Conservation (phyloP, 2,888 invertebrate genomes). For the Pristionchus arcanus region DNA sequence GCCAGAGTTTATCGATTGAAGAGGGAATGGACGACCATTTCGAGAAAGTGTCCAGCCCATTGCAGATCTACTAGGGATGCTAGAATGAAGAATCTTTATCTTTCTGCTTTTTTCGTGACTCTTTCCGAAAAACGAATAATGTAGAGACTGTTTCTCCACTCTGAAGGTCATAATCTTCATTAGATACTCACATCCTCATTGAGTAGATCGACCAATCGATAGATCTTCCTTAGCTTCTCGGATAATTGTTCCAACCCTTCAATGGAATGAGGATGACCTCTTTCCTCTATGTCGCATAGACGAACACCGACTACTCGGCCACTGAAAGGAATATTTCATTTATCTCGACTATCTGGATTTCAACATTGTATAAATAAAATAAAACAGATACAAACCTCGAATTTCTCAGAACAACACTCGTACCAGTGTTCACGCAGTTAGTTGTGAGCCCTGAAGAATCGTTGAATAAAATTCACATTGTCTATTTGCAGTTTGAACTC, state of each 20-base stretch:
- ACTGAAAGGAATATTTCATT: neutral
- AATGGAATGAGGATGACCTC: conserved; percentile 26
- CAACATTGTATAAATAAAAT: neutral
- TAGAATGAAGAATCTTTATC: too few relatives aligned
- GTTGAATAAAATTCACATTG: neutral
- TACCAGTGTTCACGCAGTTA: conserved; percentile 28
- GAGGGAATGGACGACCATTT: conserved; percentile 17
- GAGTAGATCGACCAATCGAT: neutral
- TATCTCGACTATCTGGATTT: neutral
- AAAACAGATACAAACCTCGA: neutral
- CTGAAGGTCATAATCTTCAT: too few relatives aligned
- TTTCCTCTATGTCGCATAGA: conserved; percentile 18
- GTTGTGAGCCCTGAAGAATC: neutral
- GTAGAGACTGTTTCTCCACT: neutral
- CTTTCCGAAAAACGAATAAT: neutral
- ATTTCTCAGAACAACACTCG: conserved; percentile 23
- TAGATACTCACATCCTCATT: neutral
- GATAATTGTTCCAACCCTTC: conserved; percentile 12
- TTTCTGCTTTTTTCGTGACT: too few relatives aligned
- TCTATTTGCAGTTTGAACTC: too few relatives aligned
- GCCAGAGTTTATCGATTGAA: neutral
- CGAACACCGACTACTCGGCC: conserved; percentile 6
- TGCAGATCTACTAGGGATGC: too few relatives aligned
- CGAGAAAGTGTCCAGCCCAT: neutral
- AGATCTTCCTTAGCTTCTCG: conserved; percentile 30